Base-by-base conservation (phyloP, 2,797 vertebrate species). In the Lithobates sylvaticus region DNA sequence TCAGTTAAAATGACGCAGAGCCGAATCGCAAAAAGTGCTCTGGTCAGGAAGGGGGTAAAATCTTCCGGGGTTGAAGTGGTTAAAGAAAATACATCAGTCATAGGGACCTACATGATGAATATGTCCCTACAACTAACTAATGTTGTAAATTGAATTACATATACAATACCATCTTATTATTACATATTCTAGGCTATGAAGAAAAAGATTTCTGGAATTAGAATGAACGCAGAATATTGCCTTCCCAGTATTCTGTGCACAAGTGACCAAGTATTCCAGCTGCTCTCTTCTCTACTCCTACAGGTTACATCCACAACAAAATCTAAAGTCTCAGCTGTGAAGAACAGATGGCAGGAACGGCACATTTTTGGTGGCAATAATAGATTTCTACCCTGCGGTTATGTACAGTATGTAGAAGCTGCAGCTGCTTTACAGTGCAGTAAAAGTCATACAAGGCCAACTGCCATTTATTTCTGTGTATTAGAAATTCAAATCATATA, bases 401-500 rank as follows among this genome's bases (percentile, higher is more conserved):
- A 81, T 5, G 8, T 58, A 27, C 26, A 10, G 7, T 58, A 27
- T 36, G 26, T 54, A 54, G 13, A 42, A 73, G 34, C n/a, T 73
- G 69, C 69, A 81, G 79, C 79, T 81, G 79, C 54, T 81, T 36
- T 72, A 71, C 13, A 6, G 23, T 39, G 13, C 23, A 61, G 36
- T 64, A 26, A 10, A 78, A 18, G 61, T 39, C 77, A 27, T 32
- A 21, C 54, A 73, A 16, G 50, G 50, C 34, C 36, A 26, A 73
- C 54, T 36, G 9, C 29, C 58, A 39, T 72, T 64, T 81, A 58
- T 73, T 15, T 42, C 77, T 50, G 50, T 54, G 50, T 5, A 54
- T 54, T 54, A 54, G 50, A 54, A 54, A 54, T 54, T 16, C 2
- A 18, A 54, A 18, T 54, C 50, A 13, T 18, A 54, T 54, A 54